Base-by-base conservation (phyloP, 2,113 vertebrate genomes). In the Camarhynchus parvulus region DNA sequence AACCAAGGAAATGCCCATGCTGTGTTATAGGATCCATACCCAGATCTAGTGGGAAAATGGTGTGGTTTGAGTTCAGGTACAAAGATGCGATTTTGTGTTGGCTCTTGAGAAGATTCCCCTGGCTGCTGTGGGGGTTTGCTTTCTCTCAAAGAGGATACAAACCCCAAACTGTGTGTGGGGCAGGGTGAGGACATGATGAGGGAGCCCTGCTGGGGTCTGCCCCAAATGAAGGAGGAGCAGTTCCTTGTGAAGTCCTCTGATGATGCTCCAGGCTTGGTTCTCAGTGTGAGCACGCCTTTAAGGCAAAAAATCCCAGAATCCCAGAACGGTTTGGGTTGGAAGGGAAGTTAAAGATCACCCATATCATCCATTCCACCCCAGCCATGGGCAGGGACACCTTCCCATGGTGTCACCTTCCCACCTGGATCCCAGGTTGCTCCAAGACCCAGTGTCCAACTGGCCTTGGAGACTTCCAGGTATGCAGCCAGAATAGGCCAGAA, bases 151-250 rank as follows among this genome's bases (percentile, higher is more conserved):
- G 15, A 62, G 21, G 15, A 58, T 5, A 17, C 25, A 49, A 68
- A 63, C 9, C 20, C 30, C 47, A 31, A 22, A 4, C 2, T 10
- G 2, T 1, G 15, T 2, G 5, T 8, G 33, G 27, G 46, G 18
- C 16, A 39, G 70, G 47, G 15, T 23, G 35, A 31, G 52, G 37
- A 49, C n/a, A 39, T 0, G 0, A 6, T 2, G 16, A 14, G 28
- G 37, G 50, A 58, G 64, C 27, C 2, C 37, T 37, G 37, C 37
- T 37, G 37, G 37, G 37, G 37, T 37, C 37, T 37, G 37, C 37
- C 37, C 37, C 37, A 37, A 37, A 37, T 21, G 30, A 22, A 58
- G 33, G 28, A n/a, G 0, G 1, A 63, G 20, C 17, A 37, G 33
- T 1, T 47, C 35, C 58, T 39, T 55, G 35, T 20, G 20, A 21